Conservation (phyloP, 2,888 invertebrate genomes). For the Stenotaenia linearis region DNA sequence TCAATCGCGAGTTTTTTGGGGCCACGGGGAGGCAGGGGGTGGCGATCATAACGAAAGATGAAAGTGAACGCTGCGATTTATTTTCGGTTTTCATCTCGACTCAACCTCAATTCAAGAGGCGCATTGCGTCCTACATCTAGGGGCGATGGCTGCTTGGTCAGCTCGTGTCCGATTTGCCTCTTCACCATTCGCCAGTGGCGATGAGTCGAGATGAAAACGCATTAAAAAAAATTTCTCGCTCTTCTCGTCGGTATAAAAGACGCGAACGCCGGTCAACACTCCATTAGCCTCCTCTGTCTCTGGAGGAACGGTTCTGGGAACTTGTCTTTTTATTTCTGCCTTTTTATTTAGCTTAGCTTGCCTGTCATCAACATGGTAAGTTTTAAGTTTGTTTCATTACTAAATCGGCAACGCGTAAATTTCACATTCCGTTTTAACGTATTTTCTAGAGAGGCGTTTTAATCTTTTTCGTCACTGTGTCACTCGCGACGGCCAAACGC, state of each 20-base stretch:
- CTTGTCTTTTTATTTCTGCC: too few species aligned
- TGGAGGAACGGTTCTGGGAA: too few species aligned
- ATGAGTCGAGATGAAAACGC: not conserved
- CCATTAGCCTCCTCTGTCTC: not conserved
- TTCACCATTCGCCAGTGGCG: not conserved
- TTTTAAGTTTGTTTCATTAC: too few species aligned
- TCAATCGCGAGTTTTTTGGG: too few species aligned
- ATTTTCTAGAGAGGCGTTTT: not conserved
- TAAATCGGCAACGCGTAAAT: too few species aligned
- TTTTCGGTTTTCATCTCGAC: not conserved
- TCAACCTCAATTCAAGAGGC: not conserved
- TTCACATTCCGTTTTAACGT: too few species aligned
- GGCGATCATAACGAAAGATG: not conserved
- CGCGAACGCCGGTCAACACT: not conserved
- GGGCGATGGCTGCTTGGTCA: not conserved
- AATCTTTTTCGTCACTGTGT: not conserved
- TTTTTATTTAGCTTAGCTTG: too few species aligned
- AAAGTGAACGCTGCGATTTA: not conserved
- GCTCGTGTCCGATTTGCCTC: not conserved
- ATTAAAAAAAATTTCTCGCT: not conserved
- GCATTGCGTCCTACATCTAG: not conserved
- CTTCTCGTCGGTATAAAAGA: not conserved
- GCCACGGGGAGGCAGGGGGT: not conserved
- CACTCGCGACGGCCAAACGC: not conserved
- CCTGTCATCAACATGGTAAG: not conserved